Conservation (phyloP, 2,113 vertebrate species). For the Ranitomeya variabilis region DNA sequence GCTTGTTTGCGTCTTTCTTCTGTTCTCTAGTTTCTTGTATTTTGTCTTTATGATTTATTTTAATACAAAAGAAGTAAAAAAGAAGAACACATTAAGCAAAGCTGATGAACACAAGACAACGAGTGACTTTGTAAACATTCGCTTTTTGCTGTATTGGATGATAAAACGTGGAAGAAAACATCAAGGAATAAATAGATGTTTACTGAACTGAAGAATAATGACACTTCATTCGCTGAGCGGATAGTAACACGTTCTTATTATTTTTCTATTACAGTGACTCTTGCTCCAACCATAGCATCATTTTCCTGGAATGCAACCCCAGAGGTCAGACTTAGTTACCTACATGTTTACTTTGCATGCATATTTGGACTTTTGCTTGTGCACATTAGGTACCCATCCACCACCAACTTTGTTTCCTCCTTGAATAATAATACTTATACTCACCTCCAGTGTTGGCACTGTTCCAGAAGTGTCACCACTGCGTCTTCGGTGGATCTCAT, state of each 20-base stretch:
- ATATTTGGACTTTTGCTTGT: background rate
- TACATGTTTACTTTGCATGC: background rate
- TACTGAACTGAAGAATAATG: background rate
- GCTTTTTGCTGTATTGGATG: too few species aligned
- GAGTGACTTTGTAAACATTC: background rate
- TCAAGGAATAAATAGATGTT: background rate
- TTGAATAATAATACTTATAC: too few species aligned
- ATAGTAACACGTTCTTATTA: slow-evolving; percentile 18
- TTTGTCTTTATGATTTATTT: background rate
- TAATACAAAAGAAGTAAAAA: background rate
- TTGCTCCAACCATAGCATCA: slow-evolving; percentile 73
- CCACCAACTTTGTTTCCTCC: background rate
- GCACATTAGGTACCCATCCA: background rate
- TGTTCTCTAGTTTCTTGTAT: background rate
- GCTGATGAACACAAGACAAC: background rate
- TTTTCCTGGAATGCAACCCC: slow-evolving; percentile 78
- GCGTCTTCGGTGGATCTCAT: too few species aligned
- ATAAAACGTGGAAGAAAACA: background rate
- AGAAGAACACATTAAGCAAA: background rate
- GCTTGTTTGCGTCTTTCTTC: background rate
- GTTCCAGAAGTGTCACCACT: too few species aligned
- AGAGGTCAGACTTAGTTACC: slow-evolving; percentile 75
- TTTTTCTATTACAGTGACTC: slow-evolving; percentile 74
- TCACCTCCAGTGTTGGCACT: too few species aligned
- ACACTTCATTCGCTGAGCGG: background rate